Evolutionary conservation across 2,113 vertebrate species (phyloP), one percentile per base, ranked within the genome.

Genomic region (Eira barbara): DNA sequence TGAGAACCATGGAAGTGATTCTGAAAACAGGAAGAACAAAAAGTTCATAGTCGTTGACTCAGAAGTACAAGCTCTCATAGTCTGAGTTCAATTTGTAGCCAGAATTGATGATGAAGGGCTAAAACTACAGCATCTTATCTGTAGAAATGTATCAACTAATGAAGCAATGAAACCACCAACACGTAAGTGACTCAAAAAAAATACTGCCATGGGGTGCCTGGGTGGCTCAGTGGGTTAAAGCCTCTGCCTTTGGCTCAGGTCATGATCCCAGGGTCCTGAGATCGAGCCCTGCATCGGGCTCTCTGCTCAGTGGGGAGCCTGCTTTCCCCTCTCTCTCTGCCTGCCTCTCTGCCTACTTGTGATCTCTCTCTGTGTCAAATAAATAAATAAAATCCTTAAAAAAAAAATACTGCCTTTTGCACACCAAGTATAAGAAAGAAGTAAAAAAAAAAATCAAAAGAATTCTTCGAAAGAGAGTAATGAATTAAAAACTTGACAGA

Each of bases 1-100:
- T 59, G 36, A 84, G 63, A 86, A 83, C 23, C 67, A 29, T 27
- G 23, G 15, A 89, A 79, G 34, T 39, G 23, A 67, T 65, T 88
- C 57, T 74, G 69, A 95, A 89, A 29, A 88, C 93, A 90, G 9
- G n/a, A 93, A 95, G 27, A 45, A 14, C 42, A 82, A 90, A 89
- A 42, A 34, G 20, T 83, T 89, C 13, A 39, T 42, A 29, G 47
- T 74, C 10, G 4, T 63, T 88, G 81, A 31, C 31, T 88, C 45
- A 91, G 61, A 61, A 93, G 6, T 81, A 34, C 57, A 84, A 69
- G 79, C 42, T 29, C n/a, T 78, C n/a, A 2, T 42, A 3, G 18
- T 45, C 1, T 71, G 18, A 57, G 27, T 27, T 91, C 57, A 96
- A 3, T 85, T 89, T 88, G 29, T n/a, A 89, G 84, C 29, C 27